Conservation (phyloP, 2,888 invertebrate species). For the Rhagophthalmus giganteus region DNA sequence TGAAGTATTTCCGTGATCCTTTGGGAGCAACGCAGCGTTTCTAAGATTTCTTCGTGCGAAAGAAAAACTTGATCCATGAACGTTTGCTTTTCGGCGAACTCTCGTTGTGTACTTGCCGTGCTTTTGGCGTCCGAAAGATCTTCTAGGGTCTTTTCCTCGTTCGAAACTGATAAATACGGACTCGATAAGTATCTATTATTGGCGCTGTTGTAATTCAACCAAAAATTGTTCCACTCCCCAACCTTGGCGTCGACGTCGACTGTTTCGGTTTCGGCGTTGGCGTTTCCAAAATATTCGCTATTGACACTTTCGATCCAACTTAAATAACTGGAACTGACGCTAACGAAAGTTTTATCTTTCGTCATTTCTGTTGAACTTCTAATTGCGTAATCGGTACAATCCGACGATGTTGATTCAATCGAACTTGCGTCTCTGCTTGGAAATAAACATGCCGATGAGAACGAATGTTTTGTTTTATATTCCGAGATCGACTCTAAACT, state of each 20-base stretch:
- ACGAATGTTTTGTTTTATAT: slow-evolving; percentile 49
- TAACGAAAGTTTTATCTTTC: slow-evolving; percentile 43
- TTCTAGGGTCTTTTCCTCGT: slow-evolving; percentile 43
- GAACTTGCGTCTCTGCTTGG: slow-evolving; percentile 42
- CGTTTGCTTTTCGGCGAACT: slow-evolving; percentile 47
- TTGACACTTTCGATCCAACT: slow-evolving; percentile 55
- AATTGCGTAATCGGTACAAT: slow-evolving; percentile 48
- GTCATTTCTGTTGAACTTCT: slow-evolving; percentile 40
- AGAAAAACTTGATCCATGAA: slow-evolving; percentile 41
- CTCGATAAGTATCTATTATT: slow-evolving; percentile 48
- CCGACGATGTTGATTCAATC: slow-evolving; percentile 48
- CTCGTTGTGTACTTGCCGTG: slow-evolving; percentile 50
- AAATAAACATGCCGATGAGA: slow-evolving; percentile 42
- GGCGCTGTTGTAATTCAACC: slow-evolving; percentile 54
- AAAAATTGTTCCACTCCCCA: slow-evolving; percentile 57
- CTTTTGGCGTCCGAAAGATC: slow-evolving; percentile 51
- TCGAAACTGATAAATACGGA: slow-evolving; percentile 44
- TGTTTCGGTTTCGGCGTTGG: slow-evolving; percentile 32
- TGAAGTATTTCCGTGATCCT: slow-evolving; percentile 52
- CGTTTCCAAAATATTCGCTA: slow-evolving; percentile 48
- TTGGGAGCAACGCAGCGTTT: slow-evolving; percentile 50
- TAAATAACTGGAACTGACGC: slow-evolving; percentile 51
- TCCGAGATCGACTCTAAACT: slow-evolving; percentile 55
- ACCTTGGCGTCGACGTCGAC: slow-evolving; percentile 47
- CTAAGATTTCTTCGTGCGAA: slow-evolving; percentile 50